Base-by-base conservation (phyloP, 2,797 vertebrate genomes). In the Pseudopleuronectes americanus region DNA sequence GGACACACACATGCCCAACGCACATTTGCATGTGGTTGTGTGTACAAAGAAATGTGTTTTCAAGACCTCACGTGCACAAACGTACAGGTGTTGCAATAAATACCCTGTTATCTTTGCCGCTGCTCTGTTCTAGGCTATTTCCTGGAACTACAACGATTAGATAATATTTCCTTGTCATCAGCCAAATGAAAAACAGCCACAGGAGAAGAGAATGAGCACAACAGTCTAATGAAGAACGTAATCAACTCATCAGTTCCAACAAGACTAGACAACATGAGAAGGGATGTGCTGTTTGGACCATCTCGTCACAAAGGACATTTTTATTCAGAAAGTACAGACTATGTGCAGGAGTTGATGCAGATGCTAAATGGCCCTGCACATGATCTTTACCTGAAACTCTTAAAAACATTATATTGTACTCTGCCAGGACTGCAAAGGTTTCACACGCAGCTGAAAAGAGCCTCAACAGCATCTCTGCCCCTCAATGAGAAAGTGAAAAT, bases 201-300 rank as follows among this genome's bases (percentile, higher is more conserved):
- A 47, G 45, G 43, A 71, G 43, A 38, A 22, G 24, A 10, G 26
- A 12, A 33, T 19, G n/a, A 22, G 10, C 49, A 19, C 60, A 45
- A 19, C 43, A 16, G 43, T 45, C 43, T 45, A 8, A 45, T 19
- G 6, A 6, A 63, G 69, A 83, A 58, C 60, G 64, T 76, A 76
- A 82, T 72, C 70, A 60, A 58, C 74, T 70, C 56, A 76, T 86
- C 75, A 79, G 66, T 53, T 62, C 55, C 53, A 64, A 71, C 62
- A 47, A 83, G 66, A 70, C 62, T 53, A 83, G 66, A 70, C 73
- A 68, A 61, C 57, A 2, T 24, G 45, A 67, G 56, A 51, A 41
- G 36, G 10, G 36, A 13, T 38, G 36, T 12, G 3, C 36, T 38
- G 10, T 38, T 36, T 38, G 36, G 13, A 10, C 28, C 52, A 59